These are phyloP conservation scores for Amniataba percoides DNA, from an alignment of 2,797 vertebrate genomes.

Conservation along the genomic window DNA sequence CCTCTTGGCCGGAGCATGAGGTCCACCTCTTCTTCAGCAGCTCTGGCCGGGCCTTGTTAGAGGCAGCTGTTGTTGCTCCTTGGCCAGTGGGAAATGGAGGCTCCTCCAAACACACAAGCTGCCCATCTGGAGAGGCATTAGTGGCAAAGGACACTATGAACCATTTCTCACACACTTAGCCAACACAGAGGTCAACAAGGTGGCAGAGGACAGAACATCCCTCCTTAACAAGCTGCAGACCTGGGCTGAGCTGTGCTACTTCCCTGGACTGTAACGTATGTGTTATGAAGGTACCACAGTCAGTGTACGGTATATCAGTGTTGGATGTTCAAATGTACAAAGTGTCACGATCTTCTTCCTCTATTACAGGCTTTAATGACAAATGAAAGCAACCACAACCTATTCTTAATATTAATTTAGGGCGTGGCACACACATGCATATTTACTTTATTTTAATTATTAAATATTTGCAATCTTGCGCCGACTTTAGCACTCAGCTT, in stretches of 20 bases:
- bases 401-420: conserved; percentile 11
- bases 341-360: conserved; percentile 16
- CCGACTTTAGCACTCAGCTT: neutral
- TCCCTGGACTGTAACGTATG: conserved; percentile 13
- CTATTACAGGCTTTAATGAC: conserved; percentile 19
- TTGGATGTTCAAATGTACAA: conserved; percentile 31
- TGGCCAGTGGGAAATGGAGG: conserved; percentile 65
- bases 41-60: conserved; percentile 58
- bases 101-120: conserved; percentile 64
- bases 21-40: conserved; percentile 57
- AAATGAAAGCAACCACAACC: conserved; percentile 31
- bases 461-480: neutral
- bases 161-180: conserved; percentile 65
- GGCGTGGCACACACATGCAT: neutral
- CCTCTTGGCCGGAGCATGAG: conserved; percentile 44
- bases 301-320: conserved; percentile 3
- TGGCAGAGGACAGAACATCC: conserved; percentile 18
- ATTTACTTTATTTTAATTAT: neutral
- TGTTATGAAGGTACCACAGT: conserved; percentile 5
- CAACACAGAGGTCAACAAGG: conserved; percentile 58
- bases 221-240: neutral
- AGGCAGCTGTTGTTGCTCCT: conserved; percentile 77
- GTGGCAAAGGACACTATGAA: conserved; percentile 54
- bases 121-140: conserved; percentile 73
- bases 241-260: neutral